Evolutionary conservation across 2,797 vertebrate genomes (phyloP).

Genomic region (Ateles fusciceps): DNA sequence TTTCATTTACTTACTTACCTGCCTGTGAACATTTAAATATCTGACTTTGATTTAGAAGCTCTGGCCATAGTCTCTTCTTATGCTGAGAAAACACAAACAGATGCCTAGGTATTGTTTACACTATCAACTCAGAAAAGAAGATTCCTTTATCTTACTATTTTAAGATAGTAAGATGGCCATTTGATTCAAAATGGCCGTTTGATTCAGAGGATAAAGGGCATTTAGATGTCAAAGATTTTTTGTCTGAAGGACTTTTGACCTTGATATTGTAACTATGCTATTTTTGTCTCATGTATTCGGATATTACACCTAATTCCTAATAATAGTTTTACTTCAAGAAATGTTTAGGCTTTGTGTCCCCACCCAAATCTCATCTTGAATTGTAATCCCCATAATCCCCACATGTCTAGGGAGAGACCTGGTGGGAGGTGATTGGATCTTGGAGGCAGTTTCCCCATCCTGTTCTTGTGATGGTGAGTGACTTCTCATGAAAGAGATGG

Average conservation of each 20-base stretch:
- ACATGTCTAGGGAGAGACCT: too few relatives aligned
- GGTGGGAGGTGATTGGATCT: too few relatives aligned
- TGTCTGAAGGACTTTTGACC: neutral
- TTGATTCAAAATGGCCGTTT: neutral
- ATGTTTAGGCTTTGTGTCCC: neutral
- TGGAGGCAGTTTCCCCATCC: too few relatives aligned
- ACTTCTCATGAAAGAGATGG: too few relatives aligned
- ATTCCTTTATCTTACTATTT: neutral
- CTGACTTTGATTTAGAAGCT: constrained; percentile 8
- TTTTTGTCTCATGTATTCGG: neutral
- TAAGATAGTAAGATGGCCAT: neutral
- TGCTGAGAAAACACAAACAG: constrained; percentile 16
- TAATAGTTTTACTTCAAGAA: neutral
- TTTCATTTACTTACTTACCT: neutral
- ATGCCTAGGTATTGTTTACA: neutral
- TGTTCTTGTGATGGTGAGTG: too few relatives aligned
- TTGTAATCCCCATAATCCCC: too few relatives aligned
- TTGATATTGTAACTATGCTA: neutral
- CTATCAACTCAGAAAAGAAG: neutral
- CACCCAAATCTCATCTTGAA: too few relatives aligned
- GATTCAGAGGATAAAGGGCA: neutral
- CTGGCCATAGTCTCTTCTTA: constrained; percentile 1
- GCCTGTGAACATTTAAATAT: neutral
- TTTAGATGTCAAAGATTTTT: neutral
- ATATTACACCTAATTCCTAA: neutral